Evolutionary conservation across 2,113 vertebrate species (phyloP).

Genomic region (Rousettus leschenaultii): DNA sequence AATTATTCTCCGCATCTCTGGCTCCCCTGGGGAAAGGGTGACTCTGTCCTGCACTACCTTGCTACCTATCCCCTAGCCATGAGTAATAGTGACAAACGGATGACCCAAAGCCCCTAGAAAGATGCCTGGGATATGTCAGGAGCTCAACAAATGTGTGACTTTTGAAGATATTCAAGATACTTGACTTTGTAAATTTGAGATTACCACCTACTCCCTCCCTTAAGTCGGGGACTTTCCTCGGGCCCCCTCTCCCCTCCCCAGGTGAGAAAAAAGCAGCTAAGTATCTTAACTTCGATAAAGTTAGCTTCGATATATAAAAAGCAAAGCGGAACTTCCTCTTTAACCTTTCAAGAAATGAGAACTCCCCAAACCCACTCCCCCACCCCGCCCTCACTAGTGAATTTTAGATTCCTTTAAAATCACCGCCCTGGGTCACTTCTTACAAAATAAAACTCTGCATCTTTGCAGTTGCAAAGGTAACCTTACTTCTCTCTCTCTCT

Average conservation of each 20-base stretch:
- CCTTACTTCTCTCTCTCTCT: neutral
- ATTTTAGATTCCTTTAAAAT: conserved; percentile 43
- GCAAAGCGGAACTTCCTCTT: conserved; percentile 19
- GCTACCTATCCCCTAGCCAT: neutral
- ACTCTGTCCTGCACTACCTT: neutral
- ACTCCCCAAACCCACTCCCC: neutral
- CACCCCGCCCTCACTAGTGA: neutral
- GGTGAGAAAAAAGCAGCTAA: conserved; percentile 12
- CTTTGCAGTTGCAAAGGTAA: neutral
- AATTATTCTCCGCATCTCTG: neutral
- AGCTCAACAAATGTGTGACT: neutral
- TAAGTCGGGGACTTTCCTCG: neutral
- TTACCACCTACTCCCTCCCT: neutral
- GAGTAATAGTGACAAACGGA: neutral
- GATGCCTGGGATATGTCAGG: no score
- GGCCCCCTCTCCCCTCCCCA: neutral
- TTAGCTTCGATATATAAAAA: conserved; percentile 14
- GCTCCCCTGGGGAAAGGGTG: neutral
- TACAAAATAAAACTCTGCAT: neutral
- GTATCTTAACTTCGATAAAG: neutral
- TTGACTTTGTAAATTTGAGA: neutral
- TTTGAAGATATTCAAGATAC: neutral
- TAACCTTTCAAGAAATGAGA: conserved; percentile 22
- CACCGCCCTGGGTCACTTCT: neutral
- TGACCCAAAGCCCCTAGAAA: neutral